Evolutionary conservation across 2,888 invertebrate genomes (phyloP), one percentile per base, ranked within the genome.

Genomic region (Archaeoteleia sp.): DNA sequence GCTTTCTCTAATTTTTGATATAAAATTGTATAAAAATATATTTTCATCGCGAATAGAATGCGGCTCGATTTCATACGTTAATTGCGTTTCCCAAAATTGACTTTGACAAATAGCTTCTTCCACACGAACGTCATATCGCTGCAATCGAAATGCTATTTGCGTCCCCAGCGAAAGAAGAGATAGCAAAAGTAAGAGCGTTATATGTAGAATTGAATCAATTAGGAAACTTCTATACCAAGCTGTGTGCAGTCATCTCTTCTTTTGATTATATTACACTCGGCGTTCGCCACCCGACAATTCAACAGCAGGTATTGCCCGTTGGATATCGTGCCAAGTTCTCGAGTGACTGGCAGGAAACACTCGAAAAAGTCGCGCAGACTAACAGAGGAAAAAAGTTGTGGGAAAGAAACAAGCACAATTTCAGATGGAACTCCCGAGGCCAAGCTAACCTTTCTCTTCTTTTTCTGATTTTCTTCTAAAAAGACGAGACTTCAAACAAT

Each of bases 191-290:
- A 15, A 37, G 2, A n/a, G 12, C 6, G n/a, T 30, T 29, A 29
- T 34, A 14, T 25, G 30, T 13, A 54, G 53, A 40, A 23, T 43
- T 54, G 23, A 43, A 43, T 15, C 54, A 54, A 43, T 43, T 54
- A 54, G 35, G 32, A 23, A 54, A 43, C 14, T 35, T 34, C 37
- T 23, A 23, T 46, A 46, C 25, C 48, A 2, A 20, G 20, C 37
- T 9, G 8, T 23, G 53, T 25, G 29, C 12, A 1, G 12, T 2
- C 30, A 27, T 20, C 10, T 17, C 6, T 12, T 40, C 32, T 15
- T 27, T 10, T 45, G 34, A 55, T 45, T 55, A 20, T 30, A 45
- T 37, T 27, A 25, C 27, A 9, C 27, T 42, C 29, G 32, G 12
- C 34, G 14, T 27, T 15, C 32, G 9, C 20, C 25, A 30, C 34